phyloP scores from a whole-genome alignment of 2,888 invertebrate genomes.

The Boloria selene region DNA sequence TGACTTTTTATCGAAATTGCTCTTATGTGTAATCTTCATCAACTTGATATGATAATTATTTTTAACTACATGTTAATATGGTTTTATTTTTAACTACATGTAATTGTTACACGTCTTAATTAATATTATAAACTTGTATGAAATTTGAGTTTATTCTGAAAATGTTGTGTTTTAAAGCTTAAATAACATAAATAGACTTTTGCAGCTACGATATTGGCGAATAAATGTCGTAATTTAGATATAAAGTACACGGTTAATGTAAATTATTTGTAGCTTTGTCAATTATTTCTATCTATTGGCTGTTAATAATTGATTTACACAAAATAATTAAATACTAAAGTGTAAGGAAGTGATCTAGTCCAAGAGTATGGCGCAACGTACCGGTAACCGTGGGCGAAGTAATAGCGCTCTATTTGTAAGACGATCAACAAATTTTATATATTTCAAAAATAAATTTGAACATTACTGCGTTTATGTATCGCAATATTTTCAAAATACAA shows the following conservation, averaged over 20 bases:
- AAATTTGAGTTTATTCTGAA: too few relatives aligned
- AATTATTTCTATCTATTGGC: conserved; percentile 15
- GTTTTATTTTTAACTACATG: too few relatives aligned
- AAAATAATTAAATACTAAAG: conserved; percentile 29
- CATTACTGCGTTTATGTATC: not conserved
- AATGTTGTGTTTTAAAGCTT: too few relatives aligned
- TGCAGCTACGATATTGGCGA: not conserved
- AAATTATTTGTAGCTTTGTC: conserved; percentile 15
- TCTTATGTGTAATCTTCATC: too few relatives aligned
- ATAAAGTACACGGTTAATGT: not conserved
- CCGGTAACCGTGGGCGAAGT: conserved; percentile 27
- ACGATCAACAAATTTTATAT: conserved; percentile 1
- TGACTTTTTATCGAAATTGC: too few relatives aligned
- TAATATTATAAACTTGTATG: too few relatives aligned
- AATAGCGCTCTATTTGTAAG: conserved; percentile 21
- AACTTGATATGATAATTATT: too few relatives aligned
- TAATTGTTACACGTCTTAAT: too few relatives aligned
- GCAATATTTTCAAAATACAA: too few relatives aligned
- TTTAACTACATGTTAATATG: too few relatives aligned
- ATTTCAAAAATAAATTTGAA: not conserved
- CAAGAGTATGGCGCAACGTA: conserved; percentile 27
- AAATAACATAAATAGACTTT: too few relatives aligned
- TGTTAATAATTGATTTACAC: conserved; percentile 24
- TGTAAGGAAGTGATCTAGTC: conserved; percentile 35
- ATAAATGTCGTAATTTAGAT: conserved; percentile 14